These are phyloP conservation scores for Phaenicophaeus curvirostris DNA, from an alignment of 2,797 vertebrate species.

Conservation along the genomic window DNA sequence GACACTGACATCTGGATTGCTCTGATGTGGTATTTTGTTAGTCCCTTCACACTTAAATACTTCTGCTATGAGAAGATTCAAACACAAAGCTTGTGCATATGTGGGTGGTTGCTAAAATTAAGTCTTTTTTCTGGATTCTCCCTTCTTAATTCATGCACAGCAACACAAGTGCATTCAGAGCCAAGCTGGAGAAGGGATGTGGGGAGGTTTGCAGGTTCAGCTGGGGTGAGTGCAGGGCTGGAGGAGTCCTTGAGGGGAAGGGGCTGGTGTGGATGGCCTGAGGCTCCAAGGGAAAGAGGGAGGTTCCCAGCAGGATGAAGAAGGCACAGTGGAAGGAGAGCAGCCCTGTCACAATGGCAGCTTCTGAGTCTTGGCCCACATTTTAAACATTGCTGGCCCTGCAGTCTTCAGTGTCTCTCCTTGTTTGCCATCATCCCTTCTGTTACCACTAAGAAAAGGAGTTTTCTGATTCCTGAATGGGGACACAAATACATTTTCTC, in stretches of 20 bases:
- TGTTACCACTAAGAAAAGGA: background rate
- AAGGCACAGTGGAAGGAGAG: background rate
- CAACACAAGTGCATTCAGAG: background rate
- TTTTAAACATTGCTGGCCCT: background rate
- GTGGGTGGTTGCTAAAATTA: background rate
- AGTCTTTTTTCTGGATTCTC: background rate
- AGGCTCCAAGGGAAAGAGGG: rapidly evolving
- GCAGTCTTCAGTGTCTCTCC: background rate
- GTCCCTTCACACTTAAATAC: background rate
- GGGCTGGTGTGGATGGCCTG: background rate
- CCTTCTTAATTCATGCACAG: background rate
- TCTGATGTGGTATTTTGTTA: background rate
- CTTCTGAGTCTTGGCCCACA: background rate
- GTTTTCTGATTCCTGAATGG: background rate
- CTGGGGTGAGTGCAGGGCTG: background rate
- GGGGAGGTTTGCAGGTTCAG: background rate
- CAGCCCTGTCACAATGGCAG: rapidly evolving
- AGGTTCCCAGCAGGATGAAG: background rate
- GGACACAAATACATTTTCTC: background rate
- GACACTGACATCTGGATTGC: background rate
- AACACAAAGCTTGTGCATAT: background rate
- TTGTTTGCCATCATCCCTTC: background rate
- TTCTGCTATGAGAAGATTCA: background rate
- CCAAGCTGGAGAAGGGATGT: background rate
- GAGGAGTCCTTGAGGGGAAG: background rate